These are phyloP conservation scores for Lordiphosa clarofinis DNA, from an alignment of 1,140 invertebrate genomes.

Conservation along the genomic window DNA sequence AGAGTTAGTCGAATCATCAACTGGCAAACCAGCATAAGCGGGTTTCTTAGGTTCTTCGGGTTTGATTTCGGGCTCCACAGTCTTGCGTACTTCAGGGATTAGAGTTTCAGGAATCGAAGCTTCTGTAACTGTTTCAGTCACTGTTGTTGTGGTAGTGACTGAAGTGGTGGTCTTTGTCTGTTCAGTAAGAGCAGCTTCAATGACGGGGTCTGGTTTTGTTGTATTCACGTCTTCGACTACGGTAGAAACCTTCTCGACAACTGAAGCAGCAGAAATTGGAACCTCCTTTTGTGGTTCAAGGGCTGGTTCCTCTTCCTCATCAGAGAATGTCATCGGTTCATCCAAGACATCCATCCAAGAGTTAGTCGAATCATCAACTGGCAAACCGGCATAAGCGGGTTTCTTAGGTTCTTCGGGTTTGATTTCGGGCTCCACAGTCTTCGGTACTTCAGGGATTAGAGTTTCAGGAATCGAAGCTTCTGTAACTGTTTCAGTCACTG, in stretches of 20 bases:
- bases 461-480: background rate
- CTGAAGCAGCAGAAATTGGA: background rate
- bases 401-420: slow-evolving; percentile 46
- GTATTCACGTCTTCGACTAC: background rate
- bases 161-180: background rate
- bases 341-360: slow-evolving; percentile 69
- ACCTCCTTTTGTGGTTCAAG: background rate
- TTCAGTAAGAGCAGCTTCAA: slow-evolving; percentile 5
- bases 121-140: slow-evolving; percentile 11
- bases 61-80: slow-evolving; percentile 2
- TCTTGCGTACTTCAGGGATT: slow-evolving; percentile 4
- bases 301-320: slow-evolving; percentile 67
- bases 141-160: slow-evolving; percentile 9
- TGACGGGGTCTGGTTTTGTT: background rate
- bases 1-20: slow-evolving; percentile 51
- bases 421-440: slow-evolving; percentile 9
- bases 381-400: slow-evolving; percentile 78
- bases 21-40: slow-evolving; percentile 63
- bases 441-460: background rate
- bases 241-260: background rate
- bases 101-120: background rate
- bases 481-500: slow-evolving; percentile 8
- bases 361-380: slow-evolving; percentile 79
- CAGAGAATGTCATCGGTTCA: slow-evolving; percentile 77
- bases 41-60: slow-evolving; percentile 27